phyloP scores from a whole-genome alignment of 2,888 invertebrate genomes.

The Drosophila gaucha region DNA sequence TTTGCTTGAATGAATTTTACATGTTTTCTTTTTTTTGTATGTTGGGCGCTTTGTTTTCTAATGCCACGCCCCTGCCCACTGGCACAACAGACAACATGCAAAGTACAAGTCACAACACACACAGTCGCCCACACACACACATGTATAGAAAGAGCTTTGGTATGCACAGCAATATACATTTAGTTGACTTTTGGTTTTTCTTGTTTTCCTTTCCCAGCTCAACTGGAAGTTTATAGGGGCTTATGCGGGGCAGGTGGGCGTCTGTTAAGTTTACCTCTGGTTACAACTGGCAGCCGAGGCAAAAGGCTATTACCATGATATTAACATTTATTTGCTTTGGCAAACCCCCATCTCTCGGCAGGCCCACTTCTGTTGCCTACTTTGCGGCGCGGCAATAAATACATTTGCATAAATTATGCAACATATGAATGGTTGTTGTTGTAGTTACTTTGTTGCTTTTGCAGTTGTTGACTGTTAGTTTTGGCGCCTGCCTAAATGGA shows the following conservation, averaged over 20 bases:
- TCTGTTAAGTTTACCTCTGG: constrained; percentile 16
- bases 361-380: constrained; percentile 29
- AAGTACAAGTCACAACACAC: constrained; percentile 47
- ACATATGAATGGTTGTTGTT: constrained; percentile 47
- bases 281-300: constrained; percentile 57
- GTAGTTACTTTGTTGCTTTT: constrained; percentile 23
- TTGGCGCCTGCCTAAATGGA: constrained; percentile 17
- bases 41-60: constrained; percentile 54
- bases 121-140: constrained; percentile 7
- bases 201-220: constrained; percentile 25
- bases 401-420: constrained; percentile 75
- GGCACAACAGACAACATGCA: constrained; percentile 49
- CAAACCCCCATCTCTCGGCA: constrained; percentile 15
- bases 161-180: constrained; percentile 50
- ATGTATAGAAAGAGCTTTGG: constrained; percentile 6
- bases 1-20: constrained; percentile 67
- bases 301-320: constrained; percentile 74
- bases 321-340: constrained; percentile 75
- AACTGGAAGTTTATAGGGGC: constrained; percentile 31
- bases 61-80: constrained; percentile 38
- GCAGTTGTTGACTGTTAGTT: constrained; percentile 31
- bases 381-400: constrained; percentile 65
- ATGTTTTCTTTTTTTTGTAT: constrained; percentile 58
- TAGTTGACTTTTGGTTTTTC: constrained; percentile 69
- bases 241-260: neutral